Evolutionary conservation across 1,140 invertebrate species (phyloP).

Genomic region (Octopus bimaculoides): DNA sequence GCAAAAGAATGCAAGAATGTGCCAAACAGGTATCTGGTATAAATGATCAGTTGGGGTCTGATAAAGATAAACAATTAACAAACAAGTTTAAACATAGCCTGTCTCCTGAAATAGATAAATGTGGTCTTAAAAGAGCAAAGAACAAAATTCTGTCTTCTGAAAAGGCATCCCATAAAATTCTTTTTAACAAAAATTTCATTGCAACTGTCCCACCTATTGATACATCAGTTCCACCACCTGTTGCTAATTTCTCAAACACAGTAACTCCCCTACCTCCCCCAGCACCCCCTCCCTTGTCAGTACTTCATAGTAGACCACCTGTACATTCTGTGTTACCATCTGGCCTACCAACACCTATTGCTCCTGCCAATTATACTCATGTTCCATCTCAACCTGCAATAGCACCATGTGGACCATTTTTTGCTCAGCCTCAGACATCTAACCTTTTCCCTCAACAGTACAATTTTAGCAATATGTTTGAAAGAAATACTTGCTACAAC

Average conservation of each 20-base stretch:
- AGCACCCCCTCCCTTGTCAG: conserved; percentile 14
- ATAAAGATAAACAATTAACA: conserved; percentile 24
- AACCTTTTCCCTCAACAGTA: too few species aligned
- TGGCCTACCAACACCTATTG: conserved; percentile 10
- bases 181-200: neutral
- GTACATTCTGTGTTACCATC: conserved; percentile 1
- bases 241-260: neutral
- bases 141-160: neutral
- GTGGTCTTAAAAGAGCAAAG: neutral
- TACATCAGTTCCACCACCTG: neutral
- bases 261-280: neutral
- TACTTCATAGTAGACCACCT: conserved; percentile 14
- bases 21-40: conserved; percentile 36
- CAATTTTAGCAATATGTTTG: too few species aligned
- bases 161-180: neutral
- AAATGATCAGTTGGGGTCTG: conserved; percentile 45
- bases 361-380: conserved; percentile 4
- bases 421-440: neutral
- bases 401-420: neutral
- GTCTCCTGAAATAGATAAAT: conserved; percentile 16
- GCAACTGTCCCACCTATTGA: neutral
- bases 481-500: too few species aligned
- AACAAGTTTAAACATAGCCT: conserved; percentile 28
- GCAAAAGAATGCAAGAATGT: conserved; percentile 54
- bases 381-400: neutral